These are phyloP conservation scores for Hylaea fasciaria DNA, from an alignment of 2,888 invertebrate genomes.

Conservation along the genomic window DNA sequence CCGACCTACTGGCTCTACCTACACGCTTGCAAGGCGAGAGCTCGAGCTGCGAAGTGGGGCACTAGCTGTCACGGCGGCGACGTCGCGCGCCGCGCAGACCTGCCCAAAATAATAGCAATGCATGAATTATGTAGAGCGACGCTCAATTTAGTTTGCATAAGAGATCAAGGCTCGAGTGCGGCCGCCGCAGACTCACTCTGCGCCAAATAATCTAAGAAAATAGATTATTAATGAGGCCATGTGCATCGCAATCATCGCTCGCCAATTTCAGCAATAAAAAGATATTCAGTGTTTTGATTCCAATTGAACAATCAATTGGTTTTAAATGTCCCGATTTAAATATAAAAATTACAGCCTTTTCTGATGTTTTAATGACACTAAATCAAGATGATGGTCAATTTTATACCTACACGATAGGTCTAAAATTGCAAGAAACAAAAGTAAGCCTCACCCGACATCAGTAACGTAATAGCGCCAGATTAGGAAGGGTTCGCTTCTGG, in stretches of 20 bases:
- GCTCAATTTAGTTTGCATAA: constrained; percentile 24
- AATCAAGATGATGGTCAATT: too few relatives aligned
- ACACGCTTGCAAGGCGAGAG: neutral
- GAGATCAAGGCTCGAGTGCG: neutral
- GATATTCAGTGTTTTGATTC: neutral
- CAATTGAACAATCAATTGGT: neutral
- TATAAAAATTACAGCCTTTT: neutral
- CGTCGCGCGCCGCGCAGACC: constrained; percentile 3
- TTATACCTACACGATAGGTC: too few relatives aligned
- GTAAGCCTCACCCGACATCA: neutral
- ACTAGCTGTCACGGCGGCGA: neutral
- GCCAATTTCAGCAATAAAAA: neutral
- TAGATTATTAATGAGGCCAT: constrained; percentile 24
- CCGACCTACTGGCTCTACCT: neutral
- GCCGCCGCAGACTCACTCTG: neutral
- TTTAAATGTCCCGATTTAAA: neutral
- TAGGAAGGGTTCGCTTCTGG: constrained; percentile 11
- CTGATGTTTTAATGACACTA: too few relatives aligned
- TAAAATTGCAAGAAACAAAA: too few relatives aligned
- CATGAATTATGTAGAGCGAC: constrained; percentile 17
- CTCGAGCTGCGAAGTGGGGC: neutral
- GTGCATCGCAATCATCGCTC: constrained; percentile 18
- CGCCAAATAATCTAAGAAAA: constrained; percentile 4
- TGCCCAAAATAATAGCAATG: constrained; percentile 22
- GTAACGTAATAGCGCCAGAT: constrained; percentile 16